Percentiles rank a stretch among this genome's conserved stretches.
phyloP scores from a whole-genome alignment of 1,140 invertebrate species.

The Lepidurus apus region DNA sequence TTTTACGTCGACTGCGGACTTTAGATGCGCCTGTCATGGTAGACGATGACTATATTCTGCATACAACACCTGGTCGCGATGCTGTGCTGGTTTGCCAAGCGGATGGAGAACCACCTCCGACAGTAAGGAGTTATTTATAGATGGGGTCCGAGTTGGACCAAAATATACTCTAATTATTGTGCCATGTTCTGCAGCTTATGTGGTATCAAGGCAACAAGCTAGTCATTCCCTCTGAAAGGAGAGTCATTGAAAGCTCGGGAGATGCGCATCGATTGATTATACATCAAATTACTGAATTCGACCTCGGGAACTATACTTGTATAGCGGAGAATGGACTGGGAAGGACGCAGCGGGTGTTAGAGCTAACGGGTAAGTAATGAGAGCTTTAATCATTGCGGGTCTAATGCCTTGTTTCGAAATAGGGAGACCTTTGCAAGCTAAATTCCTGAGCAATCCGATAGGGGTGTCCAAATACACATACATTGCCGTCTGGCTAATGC shows the following conservation, averaged over 20 bases:
- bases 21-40: background rate
- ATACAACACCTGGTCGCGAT: background rate
- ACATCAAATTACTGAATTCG: background rate
- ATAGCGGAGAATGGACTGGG: background rate
- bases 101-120: background rate
- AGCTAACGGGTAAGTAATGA: background rate
- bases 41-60: background rate
- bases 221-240: background rate
- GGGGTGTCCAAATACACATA: background rate
- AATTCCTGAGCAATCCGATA: slow-evolving; percentile 7
- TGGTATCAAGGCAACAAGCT: slow-evolving; percentile 14
- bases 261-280: background rate
- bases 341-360: background rate
- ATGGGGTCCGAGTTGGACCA: background rate
- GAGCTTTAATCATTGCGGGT: background rate
- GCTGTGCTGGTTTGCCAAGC: slow-evolving; percentile 2
- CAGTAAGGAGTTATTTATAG: background rate
- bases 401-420: background rate
- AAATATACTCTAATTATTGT: background rate
- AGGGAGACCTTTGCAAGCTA: background rate
- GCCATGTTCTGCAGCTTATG: background rate
- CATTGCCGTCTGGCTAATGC: background rate
- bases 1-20: background rate
- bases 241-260: background rate
- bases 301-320: background rate